A percentile compares a stretch with the other conserved stretches of the same genome.
These are phyloP conservation scores for Seira sanloemensis DNA, from an alignment of 2,888 invertebrate species.

Conservation along the genomic window DNA sequence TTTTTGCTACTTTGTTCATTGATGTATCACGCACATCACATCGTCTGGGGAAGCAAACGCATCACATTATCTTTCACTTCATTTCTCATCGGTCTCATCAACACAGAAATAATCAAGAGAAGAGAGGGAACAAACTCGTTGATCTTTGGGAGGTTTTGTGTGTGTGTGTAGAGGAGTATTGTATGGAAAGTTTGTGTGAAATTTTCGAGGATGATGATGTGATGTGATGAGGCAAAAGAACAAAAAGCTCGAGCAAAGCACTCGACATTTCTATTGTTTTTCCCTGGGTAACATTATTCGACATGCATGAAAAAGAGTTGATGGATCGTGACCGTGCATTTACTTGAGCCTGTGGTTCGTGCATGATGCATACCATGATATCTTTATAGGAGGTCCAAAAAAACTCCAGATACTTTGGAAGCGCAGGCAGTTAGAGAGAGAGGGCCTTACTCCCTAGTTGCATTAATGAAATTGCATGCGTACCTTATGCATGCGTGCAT, in stretches of 20 bases:
- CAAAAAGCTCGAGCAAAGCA: not conserved
- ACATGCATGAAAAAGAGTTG: slow-evolving; percentile 35
- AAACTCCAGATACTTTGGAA: not conserved
- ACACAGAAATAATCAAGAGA: not conserved
- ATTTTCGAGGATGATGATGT: not conserved
- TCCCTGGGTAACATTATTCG: not conserved
- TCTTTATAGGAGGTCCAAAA: not conserved
- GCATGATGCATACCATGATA: not conserved
- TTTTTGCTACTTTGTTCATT: not conserved
- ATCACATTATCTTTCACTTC: not conserved
- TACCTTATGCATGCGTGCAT: slow-evolving; percentile 22
- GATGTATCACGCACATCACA: not conserved
- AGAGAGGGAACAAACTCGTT: not conserved
- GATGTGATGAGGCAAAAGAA: slow-evolving; percentile 10
- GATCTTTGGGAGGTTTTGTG: not conserved
- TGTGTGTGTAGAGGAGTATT: too few relatives aligned
- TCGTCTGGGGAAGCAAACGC: not conserved
- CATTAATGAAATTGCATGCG: slow-evolving; percentile 47
- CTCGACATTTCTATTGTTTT: not conserved
- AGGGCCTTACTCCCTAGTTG: not conserved
- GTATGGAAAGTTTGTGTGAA: too few relatives aligned
- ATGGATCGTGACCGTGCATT: slow-evolving; percentile 55
- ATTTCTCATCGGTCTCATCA: not conserved
- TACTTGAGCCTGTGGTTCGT: not conserved
- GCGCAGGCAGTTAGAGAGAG: not conserved